Base-by-base conservation (phyloP, 2,797 vertebrate species). In the Leptodactylus fallax region DNA sequence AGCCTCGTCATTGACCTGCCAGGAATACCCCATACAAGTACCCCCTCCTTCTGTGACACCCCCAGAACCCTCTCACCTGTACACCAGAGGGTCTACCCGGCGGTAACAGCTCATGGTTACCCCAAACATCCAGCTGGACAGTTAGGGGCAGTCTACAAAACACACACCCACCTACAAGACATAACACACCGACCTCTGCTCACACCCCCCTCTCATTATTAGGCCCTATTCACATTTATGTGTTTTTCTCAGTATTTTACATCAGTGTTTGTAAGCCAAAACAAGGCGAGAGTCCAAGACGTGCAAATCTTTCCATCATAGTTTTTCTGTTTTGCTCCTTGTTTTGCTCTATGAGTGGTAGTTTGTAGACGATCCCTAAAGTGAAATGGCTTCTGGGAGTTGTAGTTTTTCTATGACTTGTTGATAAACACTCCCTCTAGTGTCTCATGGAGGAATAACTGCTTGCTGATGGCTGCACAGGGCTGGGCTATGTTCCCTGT, bases 291-390 rank as follows among this genome's bases (percentile, higher is more conserved):
- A 58, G 1, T 16, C 8, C 8, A 58, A 16, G 56, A 58, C 56
- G 14, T 16, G 14, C 8, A 58, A 10, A 58, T 13, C 14, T 58
- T 14, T 58, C 6, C 19, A 7, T 49, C 10, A 51, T 7, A 19
- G 19, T 27, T 76, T 7, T 51, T 10, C 21, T 9, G 2, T 21
- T 53, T 53, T 9, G 51, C 51, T 53, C 12, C 51, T 53, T 53
- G 7, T 8, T 53, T 53, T 8, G 51, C 12, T 53, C 12, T 36
- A 17, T 4, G 1, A 1, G 36, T 5, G 55, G 6, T 1, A 81
- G 3, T 74, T 85, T 85, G 77, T 27, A 79, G n/a, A 80, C 87
- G 65, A n/a, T 63, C 87, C 87, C 87, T 85, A 36, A 76, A 1
- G 0, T 4, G 0, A 0, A 6, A 25, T 49, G 87, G 47, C 11